A percentile compares a stretch with the other conserved stretches of the same genome.
Evolutionary conservation across 1,140 invertebrate species (phyloP).

Genomic region (Musca domestica): DNA sequence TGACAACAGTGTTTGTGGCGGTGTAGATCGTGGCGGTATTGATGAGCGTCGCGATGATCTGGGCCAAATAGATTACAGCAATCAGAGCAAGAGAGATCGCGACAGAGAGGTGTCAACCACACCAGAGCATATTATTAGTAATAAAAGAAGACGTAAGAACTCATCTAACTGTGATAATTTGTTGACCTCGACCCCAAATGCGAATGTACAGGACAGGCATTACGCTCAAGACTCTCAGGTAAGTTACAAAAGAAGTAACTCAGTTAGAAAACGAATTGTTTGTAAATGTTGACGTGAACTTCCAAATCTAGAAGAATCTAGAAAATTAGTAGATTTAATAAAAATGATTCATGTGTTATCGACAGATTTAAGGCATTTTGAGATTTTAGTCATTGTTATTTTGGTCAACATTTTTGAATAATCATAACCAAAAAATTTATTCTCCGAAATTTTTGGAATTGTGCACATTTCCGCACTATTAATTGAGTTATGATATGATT

Average conservation of each 20-base stretch:
- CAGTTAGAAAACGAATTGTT: no score
- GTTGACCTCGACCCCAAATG: conserved; percentile 63
- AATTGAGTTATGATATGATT: no score
- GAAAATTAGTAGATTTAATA: no score
- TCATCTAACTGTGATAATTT: conserved; percentile 68
- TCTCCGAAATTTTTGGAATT: no score
- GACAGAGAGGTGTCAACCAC: conserved; percentile 53
- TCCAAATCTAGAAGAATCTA: no score
- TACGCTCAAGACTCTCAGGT: conserved; percentile 68
- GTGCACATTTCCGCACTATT: no score
- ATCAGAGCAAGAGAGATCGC: conserved; percentile 48
- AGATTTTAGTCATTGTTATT: no score
- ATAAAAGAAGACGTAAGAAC: conserved; percentile 69
- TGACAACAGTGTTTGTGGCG: conserved; percentile 19
- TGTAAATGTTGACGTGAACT: no score
- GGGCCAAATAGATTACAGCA: conserved; percentile 50
- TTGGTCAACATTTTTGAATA: no score
- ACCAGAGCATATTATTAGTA: conserved; percentile 56
- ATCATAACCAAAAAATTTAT: no score
- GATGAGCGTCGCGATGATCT: conserved; percentile 51
- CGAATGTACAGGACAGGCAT: conserved; percentile 57
- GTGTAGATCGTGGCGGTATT: conserved; percentile 27
- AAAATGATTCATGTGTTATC: no score
- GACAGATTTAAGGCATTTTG: no score
- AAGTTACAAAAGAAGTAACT: conserved; percentile 27